Evolutionary conservation across 1,140 invertebrate genomes (phyloP), one percentile per base, ranked within the genome.

Genomic region (Cephus cinctus): DNA sequence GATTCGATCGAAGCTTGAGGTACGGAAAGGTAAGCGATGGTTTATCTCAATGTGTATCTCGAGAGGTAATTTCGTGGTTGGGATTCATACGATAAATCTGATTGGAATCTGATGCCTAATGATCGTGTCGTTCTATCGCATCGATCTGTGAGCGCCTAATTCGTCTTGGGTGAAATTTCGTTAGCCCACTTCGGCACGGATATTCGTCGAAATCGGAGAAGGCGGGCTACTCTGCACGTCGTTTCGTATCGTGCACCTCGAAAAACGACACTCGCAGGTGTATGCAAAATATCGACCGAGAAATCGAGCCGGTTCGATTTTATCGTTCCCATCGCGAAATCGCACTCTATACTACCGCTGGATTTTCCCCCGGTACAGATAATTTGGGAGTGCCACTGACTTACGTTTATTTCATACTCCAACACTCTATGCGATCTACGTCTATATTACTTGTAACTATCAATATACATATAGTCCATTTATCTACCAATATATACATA

Each of bases 91-190:
- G n/a, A 41, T 21, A 41, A 21, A 21, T 21, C 21, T 41, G 18
- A 5, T 20, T 41, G 39, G n/a, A 14, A 41, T 41, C 6, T 41
- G 16, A 21, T 21, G 18, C 6, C 39, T 23, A 21, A 21, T 41
- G 39, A 23, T 41, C 21, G 18, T 19, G 16, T 19, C 39, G 12
- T 41, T 41, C 21, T 41, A 21, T 41, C 21, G 18, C 11, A 5
- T 41, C 39, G 39, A 23, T 41, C 18, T 23, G 21, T 18, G 21
- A 41, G 12, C 12, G 14, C 18, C 18, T 23, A 19, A 21, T 19
- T 21, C 39, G 39, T 21, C 18, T 41, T 23, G 15, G 21, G 39
- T 41, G 39, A 19, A 41, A 23, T 36, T 36, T 12, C 34, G 34
- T n/a, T n/a, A n/a, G n/a, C n/a, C n/a, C n/a, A n/a, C n/a, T n/a